These are phyloP conservation scores for Eudemis profundana DNA, from an alignment of 2,888 invertebrate species.

Conservation along the genomic window DNA sequence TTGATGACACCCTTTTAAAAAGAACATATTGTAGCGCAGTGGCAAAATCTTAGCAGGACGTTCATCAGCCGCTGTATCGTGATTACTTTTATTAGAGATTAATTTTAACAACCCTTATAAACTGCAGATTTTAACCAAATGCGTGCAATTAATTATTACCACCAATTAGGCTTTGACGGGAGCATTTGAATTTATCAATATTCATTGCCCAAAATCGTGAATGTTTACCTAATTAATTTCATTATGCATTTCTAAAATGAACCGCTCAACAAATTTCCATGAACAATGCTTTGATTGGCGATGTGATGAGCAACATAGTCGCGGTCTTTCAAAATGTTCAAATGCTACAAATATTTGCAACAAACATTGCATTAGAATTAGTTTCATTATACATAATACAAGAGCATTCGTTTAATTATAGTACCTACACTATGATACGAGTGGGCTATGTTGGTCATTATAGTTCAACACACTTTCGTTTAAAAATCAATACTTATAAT, in stretches of 20 bases:
- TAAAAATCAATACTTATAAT: too few species aligned
- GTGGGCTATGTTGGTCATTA: too few species aligned
- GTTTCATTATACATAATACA: not conserved
- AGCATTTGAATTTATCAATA: constrained; percentile 54
- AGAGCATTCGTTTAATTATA: too few species aligned
- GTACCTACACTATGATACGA: too few species aligned
- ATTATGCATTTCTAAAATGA: constrained; percentile 60
- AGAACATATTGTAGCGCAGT: too few species aligned
- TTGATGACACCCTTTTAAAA: too few species aligned
- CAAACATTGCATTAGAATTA: not conserved
- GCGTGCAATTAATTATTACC: constrained; percentile 21
- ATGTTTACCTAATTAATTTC: constrained; percentile 53
- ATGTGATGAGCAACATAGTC: constrained; percentile 5
- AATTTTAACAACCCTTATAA: constrained; percentile 9
- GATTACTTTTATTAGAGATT: too few species aligned
- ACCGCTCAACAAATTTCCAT: constrained; percentile 63
- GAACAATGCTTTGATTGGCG: constrained; percentile 54
- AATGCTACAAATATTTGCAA: constrained; percentile 34
- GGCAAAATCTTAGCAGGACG: too few species aligned
- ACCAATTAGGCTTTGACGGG: constrained; percentile 20
- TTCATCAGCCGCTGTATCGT: too few species aligned
- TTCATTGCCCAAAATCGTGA: constrained; percentile 55
- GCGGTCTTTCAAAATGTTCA: not conserved
- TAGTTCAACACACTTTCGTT: too few species aligned
- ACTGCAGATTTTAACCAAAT: constrained; percentile 16